Conservation (phyloP, 2,797 vertebrate genomes). For the Aplochiton taeniatus region DNA sequence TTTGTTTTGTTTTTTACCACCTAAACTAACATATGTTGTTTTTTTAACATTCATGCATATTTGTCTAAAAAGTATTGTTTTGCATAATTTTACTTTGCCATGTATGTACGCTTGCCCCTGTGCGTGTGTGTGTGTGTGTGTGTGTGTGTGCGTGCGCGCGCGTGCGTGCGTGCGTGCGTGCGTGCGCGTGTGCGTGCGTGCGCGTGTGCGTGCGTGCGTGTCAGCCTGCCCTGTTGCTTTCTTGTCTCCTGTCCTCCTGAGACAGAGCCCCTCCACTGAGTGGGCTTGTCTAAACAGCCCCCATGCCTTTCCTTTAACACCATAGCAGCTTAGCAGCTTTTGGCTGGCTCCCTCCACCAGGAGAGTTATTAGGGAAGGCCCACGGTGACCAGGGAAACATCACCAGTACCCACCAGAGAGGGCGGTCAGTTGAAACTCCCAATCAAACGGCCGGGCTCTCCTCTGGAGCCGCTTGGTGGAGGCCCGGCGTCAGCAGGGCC, state of each 20-base stretch:
- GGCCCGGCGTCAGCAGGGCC: too few species aligned
- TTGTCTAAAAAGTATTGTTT: background rate
- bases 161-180: too few species aligned
- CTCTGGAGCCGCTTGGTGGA: slow-evolving; percentile 2
- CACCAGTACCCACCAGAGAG: slow-evolving; percentile 33
- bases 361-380: slow-evolving; percentile 45
- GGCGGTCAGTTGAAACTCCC: slow-evolving; percentile 55
- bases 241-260: background rate
- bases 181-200: too few species aligned
- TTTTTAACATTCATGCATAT: slow-evolving; percentile 26
- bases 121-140: too few species aligned
- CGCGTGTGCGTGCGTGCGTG: too few species aligned
- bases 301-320: slow-evolving; percentile 50
- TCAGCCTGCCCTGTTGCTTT: slow-evolving; percentile 16
- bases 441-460: slow-evolving; percentile 49
- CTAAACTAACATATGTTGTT: slow-evolving; percentile 31
- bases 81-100: background rate
- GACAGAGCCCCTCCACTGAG: slow-evolving; percentile 20
- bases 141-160: too few species aligned
- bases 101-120: slow-evolving; percentile 32
- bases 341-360: slow-evolving; percentile 45
- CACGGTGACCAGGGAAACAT: slow-evolving; percentile 47
- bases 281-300: slow-evolving; percentile 10
- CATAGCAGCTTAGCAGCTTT: slow-evolving; percentile 47
- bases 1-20: background rate